Percentiles rank a stretch among this genome's conserved stretches.
Evolutionary conservation across 2,113 vertebrate genomes (phyloP).

Genomic region (Takifugu flavidus): DNA sequence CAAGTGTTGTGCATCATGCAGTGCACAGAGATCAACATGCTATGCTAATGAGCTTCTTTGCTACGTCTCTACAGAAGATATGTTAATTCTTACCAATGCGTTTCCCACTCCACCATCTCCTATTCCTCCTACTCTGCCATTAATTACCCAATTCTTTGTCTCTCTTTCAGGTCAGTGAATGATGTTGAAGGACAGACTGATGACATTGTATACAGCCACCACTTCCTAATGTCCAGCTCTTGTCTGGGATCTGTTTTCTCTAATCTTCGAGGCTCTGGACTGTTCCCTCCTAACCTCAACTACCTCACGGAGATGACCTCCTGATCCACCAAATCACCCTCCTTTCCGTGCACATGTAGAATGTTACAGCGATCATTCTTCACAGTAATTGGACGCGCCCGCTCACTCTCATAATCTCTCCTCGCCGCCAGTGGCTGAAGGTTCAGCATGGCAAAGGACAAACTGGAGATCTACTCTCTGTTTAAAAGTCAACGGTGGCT

Average conservation of each 20-base stretch:
- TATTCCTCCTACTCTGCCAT: slow-evolving; percentile 10
- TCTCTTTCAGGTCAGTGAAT: slow-evolving; percentile 49
- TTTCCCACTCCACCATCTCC: slow-evolving; percentile 23
- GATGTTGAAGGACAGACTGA: slow-evolving; percentile 28
- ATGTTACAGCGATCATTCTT: slow-evolving; percentile 35
- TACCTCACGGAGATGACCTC: slow-evolving; percentile 35
- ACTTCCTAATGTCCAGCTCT: slow-evolving; percentile 11
- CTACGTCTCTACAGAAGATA: slow-evolving; percentile 43
- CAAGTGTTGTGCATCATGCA: slow-evolving; percentile 4
- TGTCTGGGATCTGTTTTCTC: slow-evolving; percentile 15
- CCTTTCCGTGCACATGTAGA: slow-evolving; percentile 7
- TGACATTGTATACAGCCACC: slow-evolving; percentile 7
- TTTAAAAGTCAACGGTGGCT: slow-evolving; percentile 48
- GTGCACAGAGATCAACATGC: slow-evolving; percentile 45
- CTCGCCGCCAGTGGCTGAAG: slow-evolving; percentile 26
- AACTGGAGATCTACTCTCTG: slow-evolving; percentile 40
- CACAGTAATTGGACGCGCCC: slow-evolving; percentile 37
- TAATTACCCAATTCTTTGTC: not conserved
- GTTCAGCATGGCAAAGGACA: slow-evolving; percentile 42
- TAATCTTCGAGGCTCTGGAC: slow-evolving; percentile 8
- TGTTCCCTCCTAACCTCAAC: not conserved
- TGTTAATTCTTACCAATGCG: slow-evolving; percentile 53
- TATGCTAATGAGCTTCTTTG: slow-evolving; percentile 56
- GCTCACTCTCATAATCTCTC: slow-evolving; percentile 25
- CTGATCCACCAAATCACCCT: slow-evolving; percentile 17